Evolutionary conservation across 2,113 vertebrate genomes (phyloP).

Genomic region (Ptilonorhynchus violaceus): DNA sequence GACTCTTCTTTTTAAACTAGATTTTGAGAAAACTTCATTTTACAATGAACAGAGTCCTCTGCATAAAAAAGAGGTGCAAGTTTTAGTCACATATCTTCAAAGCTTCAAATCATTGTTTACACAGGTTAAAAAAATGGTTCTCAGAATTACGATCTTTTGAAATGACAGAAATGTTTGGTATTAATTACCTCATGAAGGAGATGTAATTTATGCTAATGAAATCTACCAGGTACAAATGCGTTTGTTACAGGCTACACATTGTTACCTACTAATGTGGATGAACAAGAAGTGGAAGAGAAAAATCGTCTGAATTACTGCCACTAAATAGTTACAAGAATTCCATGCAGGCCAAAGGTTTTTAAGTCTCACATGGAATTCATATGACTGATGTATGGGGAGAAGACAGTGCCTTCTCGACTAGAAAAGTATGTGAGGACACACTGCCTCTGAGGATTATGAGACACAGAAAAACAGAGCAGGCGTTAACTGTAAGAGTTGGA

Average conservation of each 20-base stretch:
- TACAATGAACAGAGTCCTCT: background rate
- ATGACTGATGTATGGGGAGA: background rate
- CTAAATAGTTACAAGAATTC: background rate
- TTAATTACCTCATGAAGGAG: conserved; percentile 14
- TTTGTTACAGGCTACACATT: conserved; percentile 25
- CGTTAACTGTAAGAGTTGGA: background rate
- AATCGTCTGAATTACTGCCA: conserved; percentile 1
- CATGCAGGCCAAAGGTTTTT: background rate
- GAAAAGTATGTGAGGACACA: background rate
- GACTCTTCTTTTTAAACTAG: background rate
- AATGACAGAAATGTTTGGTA: conserved; percentile 1
- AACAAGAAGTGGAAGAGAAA: conserved; percentile 10
- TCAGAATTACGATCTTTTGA: background rate
- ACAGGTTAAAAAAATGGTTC: background rate
- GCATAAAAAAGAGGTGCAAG: background rate
- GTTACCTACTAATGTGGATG: background rate
- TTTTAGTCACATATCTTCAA: background rate
- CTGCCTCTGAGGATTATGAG: background rate
- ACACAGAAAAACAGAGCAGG: background rate
- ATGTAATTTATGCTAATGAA: conserved; percentile 38
- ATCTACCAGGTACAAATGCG: background rate
- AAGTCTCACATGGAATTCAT: background rate
- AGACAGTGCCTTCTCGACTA: background rate
- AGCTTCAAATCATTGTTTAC: background rate
- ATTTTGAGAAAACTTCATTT: background rate